Base-by-base conservation (phyloP, 1,140 invertebrate genomes). In the Thaumetopoea pityocampa region DNA sequence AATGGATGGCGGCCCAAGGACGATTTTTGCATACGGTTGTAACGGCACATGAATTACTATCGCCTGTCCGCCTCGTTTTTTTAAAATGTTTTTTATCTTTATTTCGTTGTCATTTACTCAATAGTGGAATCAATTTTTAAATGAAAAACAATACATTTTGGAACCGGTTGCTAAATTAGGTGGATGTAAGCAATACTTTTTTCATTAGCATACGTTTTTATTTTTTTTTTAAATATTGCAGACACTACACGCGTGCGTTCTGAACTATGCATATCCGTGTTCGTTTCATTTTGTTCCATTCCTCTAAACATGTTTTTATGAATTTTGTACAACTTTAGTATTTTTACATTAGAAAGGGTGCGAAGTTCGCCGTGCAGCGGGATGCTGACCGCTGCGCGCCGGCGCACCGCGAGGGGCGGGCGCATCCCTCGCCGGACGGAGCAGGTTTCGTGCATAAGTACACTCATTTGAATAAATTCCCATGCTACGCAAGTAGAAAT, bases 401-500 rank as follows among this genome's bases (percentile, higher is more conserved):
- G n/a, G n/a, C n/a, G n/a, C n/a, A n/a, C 9, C n/a, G 28, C 20
- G 51, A 56, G 48, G 40, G 35, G 38, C 44, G 22, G 37, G 34
- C 35, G 35, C 43, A 40, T 30, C 35, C 42, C 34, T 48, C 12
- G 26, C 40, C 38, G 15, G 20, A 16, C 14, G 17, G 40, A 67
- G 67, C 67, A 62, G 66, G 70, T 74, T 74, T 56, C 6, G 26
- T 6, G 36, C n/a, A n/a, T 58, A 67, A 67, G 70, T 74, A 72
- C 70, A 68, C 63, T 72, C 51, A 74, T 78, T 78, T 65, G 47
- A 51, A 78, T 74, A 72, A 68, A 77, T 74, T 74, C 67, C 54
- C 52, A 62, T 32, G 51, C 33, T 28, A 35, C 5, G 33, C 42
- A 69, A 58, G 60, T 60, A 57, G 4, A 43, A 50, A 35, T 59